A percentile compares a stretch with the other conserved stretches of the same genome.
These are phyloP conservation scores for Anastrepha ludens DNA, from an alignment of 1,140 invertebrate genomes.

Conservation along the genomic window DNA sequence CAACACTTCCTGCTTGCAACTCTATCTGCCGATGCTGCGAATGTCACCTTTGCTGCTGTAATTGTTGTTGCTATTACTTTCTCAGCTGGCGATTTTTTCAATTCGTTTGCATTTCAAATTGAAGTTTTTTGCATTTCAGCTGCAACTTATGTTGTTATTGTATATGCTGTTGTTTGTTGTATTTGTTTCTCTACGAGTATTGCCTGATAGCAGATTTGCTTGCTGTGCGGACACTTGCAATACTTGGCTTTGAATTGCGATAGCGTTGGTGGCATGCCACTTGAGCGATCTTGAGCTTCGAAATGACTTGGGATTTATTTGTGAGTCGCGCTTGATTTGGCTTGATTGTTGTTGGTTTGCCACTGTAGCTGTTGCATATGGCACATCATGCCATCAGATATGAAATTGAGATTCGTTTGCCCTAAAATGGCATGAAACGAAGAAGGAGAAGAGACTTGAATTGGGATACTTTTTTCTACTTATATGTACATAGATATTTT, in stretches of 20 bases:
- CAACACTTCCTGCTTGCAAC: slow-evolving; percentile 44
- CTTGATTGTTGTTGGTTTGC: slow-evolving; percentile 28
- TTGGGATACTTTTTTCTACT: neutral
- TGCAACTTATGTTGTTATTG: neutral
- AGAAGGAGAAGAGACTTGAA: slow-evolving; percentile 43
- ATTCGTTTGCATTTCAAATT: slow-evolving; percentile 50
- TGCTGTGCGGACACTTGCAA: slow-evolving; percentile 6
- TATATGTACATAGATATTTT: neutral
- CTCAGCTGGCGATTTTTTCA: slow-evolving; percentile 19
- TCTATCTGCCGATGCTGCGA: neutral
- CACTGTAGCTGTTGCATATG: slow-evolving; percentile 34
- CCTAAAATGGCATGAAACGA: slow-evolving; percentile 49
- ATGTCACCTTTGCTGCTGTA: neutral
- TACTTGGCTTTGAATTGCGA: neutral
- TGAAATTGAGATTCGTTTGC: slow-evolving; percentile 51
- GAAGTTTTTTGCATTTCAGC: slow-evolving; percentile 8
- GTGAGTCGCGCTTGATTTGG: slow-evolving; percentile 1
- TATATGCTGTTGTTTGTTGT: neutral
- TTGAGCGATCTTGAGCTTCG: slow-evolving; percentile 40
- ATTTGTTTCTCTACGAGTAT: neutral
- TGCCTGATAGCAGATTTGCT: neutral
- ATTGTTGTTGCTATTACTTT: slow-evolving; percentile 14
- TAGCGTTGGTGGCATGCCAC: slow-evolving; percentile 36
- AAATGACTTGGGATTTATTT: slow-evolving; percentile 34
- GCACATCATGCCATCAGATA: slow-evolving; percentile 48